Evolutionary conservation across 2,113 vertebrate species (phyloP).

Genomic region (Rafetus swinhoei): DNA sequence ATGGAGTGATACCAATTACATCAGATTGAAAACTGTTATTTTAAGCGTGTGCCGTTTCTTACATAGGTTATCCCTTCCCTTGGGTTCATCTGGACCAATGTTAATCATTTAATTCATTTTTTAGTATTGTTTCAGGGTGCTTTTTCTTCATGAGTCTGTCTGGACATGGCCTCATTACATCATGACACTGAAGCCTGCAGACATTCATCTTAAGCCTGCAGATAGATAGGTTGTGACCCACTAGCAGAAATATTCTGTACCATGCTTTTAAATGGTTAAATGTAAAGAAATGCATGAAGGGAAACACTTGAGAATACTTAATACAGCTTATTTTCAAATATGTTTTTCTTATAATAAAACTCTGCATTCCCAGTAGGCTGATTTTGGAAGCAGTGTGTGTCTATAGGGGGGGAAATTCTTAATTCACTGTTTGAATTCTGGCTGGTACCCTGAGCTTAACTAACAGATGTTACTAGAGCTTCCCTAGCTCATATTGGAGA

Average conservation of each 20-base stretch:
- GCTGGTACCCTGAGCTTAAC: not conserved
- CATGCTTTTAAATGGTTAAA: not conserved
- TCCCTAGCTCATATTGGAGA: not conserved
- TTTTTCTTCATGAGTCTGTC: conserved; percentile 3
- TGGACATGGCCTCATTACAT: not conserved
- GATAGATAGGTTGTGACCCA: not conserved
- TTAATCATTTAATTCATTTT: not conserved
- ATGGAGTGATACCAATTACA: not conserved
- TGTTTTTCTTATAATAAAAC: not conserved
- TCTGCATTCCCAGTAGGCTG: not conserved
- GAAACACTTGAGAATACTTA: not conserved
- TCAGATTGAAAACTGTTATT: not conserved
- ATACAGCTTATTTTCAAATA: not conserved
- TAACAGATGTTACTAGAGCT: not conserved
- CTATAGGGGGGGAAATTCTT: not conserved
- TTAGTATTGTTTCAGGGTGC: conserved; percentile 19
- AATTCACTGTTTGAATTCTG: conserved; percentile 1
- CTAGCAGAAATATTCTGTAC: not conserved
- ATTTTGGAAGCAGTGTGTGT: fast-evolving
- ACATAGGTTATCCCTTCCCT: not conserved
- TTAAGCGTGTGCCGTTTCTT: not conserved
- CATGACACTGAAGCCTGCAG: conserved; percentile 9
- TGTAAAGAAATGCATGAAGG: not conserved
- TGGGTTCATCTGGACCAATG: not conserved
- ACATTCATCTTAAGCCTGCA: conserved; percentile 26